Percentiles rank a stretch among this genome's conserved stretches.
Conservation (phyloP, 30 jellyfish, hydroid and myxozoan species). For the Pelagia noctiluca region DNA sequence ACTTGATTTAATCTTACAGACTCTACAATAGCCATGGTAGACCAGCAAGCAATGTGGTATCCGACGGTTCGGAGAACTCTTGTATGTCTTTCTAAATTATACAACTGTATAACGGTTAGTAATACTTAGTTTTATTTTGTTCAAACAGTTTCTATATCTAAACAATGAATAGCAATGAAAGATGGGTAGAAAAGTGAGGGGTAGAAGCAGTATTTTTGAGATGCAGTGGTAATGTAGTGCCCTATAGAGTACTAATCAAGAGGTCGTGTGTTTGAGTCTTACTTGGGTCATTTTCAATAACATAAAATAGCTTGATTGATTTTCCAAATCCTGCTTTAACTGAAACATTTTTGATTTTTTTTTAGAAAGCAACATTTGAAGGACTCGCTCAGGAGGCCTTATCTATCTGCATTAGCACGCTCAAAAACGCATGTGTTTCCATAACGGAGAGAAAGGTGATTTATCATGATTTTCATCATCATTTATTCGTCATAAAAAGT, state of each 20-base stretch:
- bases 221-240: too few relatives aligned
- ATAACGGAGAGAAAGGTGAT: slow-evolving; percentile 86
- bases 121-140: too few relatives aligned
- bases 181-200: too few relatives aligned
- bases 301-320: too few relatives aligned
- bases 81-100: slow-evolving; percentile 94
- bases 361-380: slow-evolving; percentile 89
- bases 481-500: too few relatives aligned
- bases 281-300: neutral
- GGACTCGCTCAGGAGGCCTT: slow-evolving; percentile 98
- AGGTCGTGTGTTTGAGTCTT: too few relatives aligned
- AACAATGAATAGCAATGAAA: too few relatives aligned
- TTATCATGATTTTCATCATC: neutral
- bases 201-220: too few relatives aligned
- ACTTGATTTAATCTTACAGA: slow-evolving; percentile 10
- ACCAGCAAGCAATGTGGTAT: slow-evolving; percentile 99
- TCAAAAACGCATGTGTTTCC: slow-evolving; percentile 86
- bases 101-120: slow-evolving; percentile 89
- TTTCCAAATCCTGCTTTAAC: too few relatives aligned
- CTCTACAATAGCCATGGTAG: slow-evolving; percentile 83
- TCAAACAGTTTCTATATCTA: too few relatives aligned
- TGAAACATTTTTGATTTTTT: neutral
- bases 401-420: slow-evolving; percentile 81
- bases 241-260: too few relatives aligned
- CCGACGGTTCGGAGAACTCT: slow-evolving; percentile 98